These are phyloP conservation scores for Abramis brama DNA, from an alignment of 2,113 vertebrate species.

Conservation along the genomic window DNA sequence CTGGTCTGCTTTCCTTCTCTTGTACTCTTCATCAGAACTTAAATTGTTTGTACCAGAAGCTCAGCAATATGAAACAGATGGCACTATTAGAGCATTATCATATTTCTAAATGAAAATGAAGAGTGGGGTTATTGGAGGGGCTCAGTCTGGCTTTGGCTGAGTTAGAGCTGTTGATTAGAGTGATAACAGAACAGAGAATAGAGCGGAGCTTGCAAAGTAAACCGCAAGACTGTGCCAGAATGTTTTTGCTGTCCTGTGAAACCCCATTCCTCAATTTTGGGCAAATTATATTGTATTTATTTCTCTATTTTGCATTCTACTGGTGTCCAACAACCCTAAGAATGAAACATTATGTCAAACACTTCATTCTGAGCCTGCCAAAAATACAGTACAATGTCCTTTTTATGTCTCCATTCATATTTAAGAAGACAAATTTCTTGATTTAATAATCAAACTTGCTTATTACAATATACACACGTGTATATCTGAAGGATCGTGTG, in stretches of 20 bases:
- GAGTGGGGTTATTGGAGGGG: slow-evolving; percentile 18
- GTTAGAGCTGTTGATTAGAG: slow-evolving; percentile 36
- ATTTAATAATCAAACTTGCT: neutral
- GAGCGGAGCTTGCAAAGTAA: slow-evolving; percentile 29
- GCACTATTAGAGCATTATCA: slow-evolving; percentile 37
- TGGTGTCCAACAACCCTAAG: neutral
- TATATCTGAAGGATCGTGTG: no score
- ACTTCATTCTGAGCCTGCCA: neutral
- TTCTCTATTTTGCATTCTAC: neutral
- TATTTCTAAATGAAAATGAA: slow-evolving; percentile 45
- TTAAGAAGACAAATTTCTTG: neutral
- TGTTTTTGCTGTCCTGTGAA: neutral
- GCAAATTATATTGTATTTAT: neutral
- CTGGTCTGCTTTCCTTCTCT: neutral
- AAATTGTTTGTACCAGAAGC: slow-evolving; percentile 49
- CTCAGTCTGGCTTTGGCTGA: slow-evolving; percentile 31
- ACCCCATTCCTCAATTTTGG: slow-evolving; percentile 7
- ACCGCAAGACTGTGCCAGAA: neutral
- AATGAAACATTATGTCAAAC: neutral
- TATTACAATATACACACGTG: neutral
- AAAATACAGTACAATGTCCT: neutral
- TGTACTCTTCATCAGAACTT: neutral
- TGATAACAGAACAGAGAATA: slow-evolving; percentile 42
- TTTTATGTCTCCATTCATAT: neutral
- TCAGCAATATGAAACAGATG: slow-evolving; percentile 51